Conservation (phyloP, 1,140 invertebrate species). For the Penaeus japonicus region DNA sequence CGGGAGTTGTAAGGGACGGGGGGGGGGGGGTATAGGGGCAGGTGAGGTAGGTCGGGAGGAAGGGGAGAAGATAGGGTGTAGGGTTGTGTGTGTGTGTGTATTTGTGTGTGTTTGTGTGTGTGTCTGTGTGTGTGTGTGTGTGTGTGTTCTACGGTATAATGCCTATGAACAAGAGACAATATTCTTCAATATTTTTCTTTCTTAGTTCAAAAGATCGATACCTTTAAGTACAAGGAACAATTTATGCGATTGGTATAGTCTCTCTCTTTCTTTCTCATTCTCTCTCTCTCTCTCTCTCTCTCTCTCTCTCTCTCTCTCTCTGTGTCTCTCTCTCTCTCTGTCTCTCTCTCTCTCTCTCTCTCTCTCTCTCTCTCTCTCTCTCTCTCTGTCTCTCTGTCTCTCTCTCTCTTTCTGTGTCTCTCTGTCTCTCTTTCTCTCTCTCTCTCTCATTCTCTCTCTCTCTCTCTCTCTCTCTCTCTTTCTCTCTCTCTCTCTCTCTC, state of each 20-base stretch:
- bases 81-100: too few species aligned
- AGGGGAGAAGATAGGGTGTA: too few species aligned
- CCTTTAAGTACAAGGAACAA: too few species aligned
- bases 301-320: neutral
- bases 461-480: too few species aligned
- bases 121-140: too few species aligned
- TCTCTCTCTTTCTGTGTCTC: neutral
- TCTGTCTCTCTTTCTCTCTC: neutral
- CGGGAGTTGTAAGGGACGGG: too few species aligned
- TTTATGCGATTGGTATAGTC: neutral
- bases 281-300: neutral
- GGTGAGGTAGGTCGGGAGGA: too few species aligned
- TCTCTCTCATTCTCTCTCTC: neutral
- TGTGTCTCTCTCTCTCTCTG: neutral
- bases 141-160: too few species aligned
- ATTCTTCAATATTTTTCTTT: neutral
- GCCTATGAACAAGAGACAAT: too few species aligned
- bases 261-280: neutral
- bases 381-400: neutral
- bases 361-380: neutral
- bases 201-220: neutral
- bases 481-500: too few species aligned
- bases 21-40: too few species aligned
- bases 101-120: too few species aligned
- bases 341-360: neutral